Conservation (phyloP, 53 echinoderm and acorn worm species). For the Stichopus horrens region DNA sequence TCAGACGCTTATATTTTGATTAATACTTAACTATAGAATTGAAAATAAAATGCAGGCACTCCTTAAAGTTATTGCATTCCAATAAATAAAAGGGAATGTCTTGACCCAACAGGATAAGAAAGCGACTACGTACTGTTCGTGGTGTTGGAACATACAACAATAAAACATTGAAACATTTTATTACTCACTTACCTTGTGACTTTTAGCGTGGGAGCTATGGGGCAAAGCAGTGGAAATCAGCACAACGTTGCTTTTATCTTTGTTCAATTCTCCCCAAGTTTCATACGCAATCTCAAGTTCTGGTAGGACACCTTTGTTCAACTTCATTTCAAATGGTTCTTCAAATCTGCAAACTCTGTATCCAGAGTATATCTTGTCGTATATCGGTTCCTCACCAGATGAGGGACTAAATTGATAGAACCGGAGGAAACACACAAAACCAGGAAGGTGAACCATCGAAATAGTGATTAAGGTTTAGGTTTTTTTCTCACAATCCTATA, state of each 20-base stretch:
- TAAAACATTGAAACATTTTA: too few species aligned
- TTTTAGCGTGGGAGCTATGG: constrained; percentile 82
- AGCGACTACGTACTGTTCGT: too few species aligned
- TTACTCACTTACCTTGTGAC: constrained; percentile 67
- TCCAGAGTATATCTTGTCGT: constrained; percentile 76
- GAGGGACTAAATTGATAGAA: neutral
- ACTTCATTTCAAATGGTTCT: constrained; percentile 75
- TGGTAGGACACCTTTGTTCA: constrained; percentile 78
- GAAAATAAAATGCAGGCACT: too few species aligned
- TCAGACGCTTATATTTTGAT: too few species aligned
- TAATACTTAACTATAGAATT: too few species aligned
- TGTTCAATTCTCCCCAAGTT: constrained; percentile 88
- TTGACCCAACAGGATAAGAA: too few species aligned
- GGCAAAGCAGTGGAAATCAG: constrained; percentile 74
- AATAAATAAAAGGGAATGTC: too few species aligned
- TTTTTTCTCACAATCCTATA: too few species aligned
- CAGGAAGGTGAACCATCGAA: neutral
- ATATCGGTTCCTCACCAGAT: constrained; percentile 57
- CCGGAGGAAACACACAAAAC: neutral
- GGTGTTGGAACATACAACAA: too few species aligned
- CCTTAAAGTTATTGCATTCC: too few species aligned
- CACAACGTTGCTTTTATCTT: constrained; percentile 81
- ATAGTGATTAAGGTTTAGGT: too few species aligned
- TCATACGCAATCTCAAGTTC: constrained; percentile 88
- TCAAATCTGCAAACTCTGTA: constrained; percentile 63